Evolutionary conservation across 2,113 vertebrate species (phyloP), one percentile per base, ranked within the genome.

Genomic region (Pleuronectes platessa): DNA sequence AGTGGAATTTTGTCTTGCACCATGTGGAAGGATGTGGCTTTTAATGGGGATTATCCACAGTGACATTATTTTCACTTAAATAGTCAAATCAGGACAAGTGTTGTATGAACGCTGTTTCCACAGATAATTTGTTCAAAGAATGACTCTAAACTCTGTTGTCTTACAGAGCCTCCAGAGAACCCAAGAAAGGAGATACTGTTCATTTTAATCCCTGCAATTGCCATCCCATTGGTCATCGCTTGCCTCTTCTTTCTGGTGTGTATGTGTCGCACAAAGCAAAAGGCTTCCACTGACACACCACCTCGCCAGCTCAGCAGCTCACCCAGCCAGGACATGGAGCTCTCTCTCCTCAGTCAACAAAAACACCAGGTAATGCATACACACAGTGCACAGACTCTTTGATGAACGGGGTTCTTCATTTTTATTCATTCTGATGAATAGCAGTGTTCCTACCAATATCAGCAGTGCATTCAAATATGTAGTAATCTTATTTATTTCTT

Each of bases 171-270:
- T 59, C 95, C 85, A 51, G 96, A 97, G 76, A 95, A 92, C 90
- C 93, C 96, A 79, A 96, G 96, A 90, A 97, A 97, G 94, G 97
- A 98, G 78, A 97, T 99, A 56, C 94, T 99, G 45, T 97, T 98
- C 86, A 99, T 99, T 75, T 75, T 99, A 31, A 96, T 99, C 21
- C 98, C 97, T 1, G 98, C 97, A 68, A 97, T 99, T 23, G 94
- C 97, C 49, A 97, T 98, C 6, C 98, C 98, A 0, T 67, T 99
- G 84, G 93, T 98, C 86, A 96, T 98, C 0, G 96, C 97, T 17
- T 98, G 97, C 91, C 96, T 99, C 8, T 98, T 99, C 90, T 97
- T 99, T 88, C 81, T 99, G 88, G 95, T 99, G 42, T 99, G 96
- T 71, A 94, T 97, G 96, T 99, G 97, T 82, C 96, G 97, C 68